These are phyloP conservation scores for Glaucopsyche alexis DNA, from an alignment of 2,888 invertebrate genomes.

Conservation along the genomic window DNA sequence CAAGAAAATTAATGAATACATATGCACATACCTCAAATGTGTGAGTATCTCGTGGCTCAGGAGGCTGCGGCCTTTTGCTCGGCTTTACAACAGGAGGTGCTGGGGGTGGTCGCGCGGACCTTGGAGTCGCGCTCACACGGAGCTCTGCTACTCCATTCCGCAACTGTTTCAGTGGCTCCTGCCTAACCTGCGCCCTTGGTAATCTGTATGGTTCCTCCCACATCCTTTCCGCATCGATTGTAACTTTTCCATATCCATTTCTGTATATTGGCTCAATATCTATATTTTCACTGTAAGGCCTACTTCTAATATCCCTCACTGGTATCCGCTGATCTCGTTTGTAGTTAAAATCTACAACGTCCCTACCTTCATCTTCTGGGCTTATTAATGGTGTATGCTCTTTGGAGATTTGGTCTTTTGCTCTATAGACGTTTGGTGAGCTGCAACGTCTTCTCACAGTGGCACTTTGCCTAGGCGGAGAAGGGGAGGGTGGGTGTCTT, in stretches of 20 bases:
- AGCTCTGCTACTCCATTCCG: slow-evolving; percentile 68
- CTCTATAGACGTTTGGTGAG: slow-evolving; percentile 70
- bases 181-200: slow-evolving; percentile 64
- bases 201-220: slow-evolving; percentile 74
- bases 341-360: slow-evolving; percentile 64
- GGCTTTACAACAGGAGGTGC: slow-evolving; percentile 54
- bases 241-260: slow-evolving; percentile 64
- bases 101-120: slow-evolving; percentile 65
- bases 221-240: slow-evolving; percentile 57
- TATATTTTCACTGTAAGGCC: slow-evolving; percentile 74
- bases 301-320: slow-evolving; percentile 56
- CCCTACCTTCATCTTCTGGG: slow-evolving; percentile 66
- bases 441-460: slow-evolving; percentile 68
- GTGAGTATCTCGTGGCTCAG: slow-evolving; percentile 67
- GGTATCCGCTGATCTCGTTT: slow-evolving; percentile 61
- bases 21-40: slow-evolving; percentile 62
- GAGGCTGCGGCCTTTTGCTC: slow-evolving; percentile 61
- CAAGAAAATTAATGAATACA: too few relatives aligned
- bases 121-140: slow-evolving; percentile 67
- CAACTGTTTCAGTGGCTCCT: slow-evolving; percentile 66
- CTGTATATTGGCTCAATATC: slow-evolving; percentile 64
- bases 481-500: slow-evolving; percentile 70
- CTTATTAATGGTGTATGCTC: slow-evolving; percentile 61
- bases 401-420: slow-evolving; percentile 52
- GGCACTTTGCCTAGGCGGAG: slow-evolving; percentile 61